Conservation (phyloP, 2,888 invertebrate genomes). For the Isoperla grammatica region DNA sequence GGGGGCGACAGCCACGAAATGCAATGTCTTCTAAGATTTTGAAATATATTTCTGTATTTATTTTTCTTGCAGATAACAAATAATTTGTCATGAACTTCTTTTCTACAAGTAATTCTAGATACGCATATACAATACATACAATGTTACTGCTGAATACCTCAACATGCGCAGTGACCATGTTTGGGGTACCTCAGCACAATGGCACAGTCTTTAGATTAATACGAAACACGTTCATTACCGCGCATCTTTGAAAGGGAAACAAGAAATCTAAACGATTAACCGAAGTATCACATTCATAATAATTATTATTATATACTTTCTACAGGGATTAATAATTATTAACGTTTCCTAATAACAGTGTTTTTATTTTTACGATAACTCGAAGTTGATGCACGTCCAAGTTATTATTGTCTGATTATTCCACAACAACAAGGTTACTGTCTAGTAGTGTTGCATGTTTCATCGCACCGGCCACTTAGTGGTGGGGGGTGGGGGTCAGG, state of each 20-base stretch:
- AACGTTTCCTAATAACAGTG: not conserved
- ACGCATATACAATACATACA: conserved; percentile 16
- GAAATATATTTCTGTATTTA: conserved; percentile 6
- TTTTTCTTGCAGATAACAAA: conserved; percentile 17
- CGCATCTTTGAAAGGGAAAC: conserved; percentile 15
- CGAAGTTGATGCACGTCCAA: not conserved
- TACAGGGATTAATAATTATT: conserved; percentile 2
- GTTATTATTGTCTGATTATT: conserved; percentile 12
- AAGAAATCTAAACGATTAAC: conserved; percentile 18
- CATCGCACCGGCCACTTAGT: conserved; percentile 19
- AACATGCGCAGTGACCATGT: no score
- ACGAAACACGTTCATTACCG: conserved; percentile 13
- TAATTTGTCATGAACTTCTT: conserved; percentile 16
- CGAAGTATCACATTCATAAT: conserved; percentile 17
- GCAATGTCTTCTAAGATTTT: conserved; percentile 5
- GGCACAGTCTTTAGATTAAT: conserved; percentile 18
- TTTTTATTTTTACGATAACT: no score
- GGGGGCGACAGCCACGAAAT: conserved; percentile 1
- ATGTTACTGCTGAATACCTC: not conserved
- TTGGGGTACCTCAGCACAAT: not conserved
- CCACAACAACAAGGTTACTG: not conserved
- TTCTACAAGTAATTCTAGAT: conserved; percentile 10
- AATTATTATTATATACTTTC: conserved; percentile 11
- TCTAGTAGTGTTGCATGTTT: no score
- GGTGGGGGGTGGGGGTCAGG: conserved; percentile 26